Conservation (phyloP, 2,888 invertebrate genomes). For the Lamellibrachia columna region DNA sequence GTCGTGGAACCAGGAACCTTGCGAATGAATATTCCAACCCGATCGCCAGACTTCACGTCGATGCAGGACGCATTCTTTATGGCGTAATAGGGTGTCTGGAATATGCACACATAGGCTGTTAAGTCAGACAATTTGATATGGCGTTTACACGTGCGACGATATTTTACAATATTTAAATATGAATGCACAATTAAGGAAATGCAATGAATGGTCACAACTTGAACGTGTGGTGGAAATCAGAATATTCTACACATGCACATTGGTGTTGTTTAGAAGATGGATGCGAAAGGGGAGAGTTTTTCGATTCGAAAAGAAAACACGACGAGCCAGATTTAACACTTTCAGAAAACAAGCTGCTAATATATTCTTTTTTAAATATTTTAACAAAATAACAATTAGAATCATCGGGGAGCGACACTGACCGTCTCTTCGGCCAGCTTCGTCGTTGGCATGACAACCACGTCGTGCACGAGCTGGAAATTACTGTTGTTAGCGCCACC, state of each 20-base stretch:
- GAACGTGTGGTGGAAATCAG: no score
- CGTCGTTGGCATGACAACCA: neutral
- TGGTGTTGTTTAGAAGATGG: neutral
- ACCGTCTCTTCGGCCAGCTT: neutral
- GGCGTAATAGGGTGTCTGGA: neutral
- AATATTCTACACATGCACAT: no score
- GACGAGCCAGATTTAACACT: no score
- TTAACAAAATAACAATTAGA: neutral
- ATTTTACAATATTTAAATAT: no score
- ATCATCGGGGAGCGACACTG: neutral
- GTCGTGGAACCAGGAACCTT: neutral
- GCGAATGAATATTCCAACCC: constrained; percentile 3
- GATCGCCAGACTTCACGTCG: neutral
- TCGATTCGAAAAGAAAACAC: no score
- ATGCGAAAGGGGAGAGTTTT: neutral
- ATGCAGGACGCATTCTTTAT: neutral
- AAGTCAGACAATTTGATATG: no score
- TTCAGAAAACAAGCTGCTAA: no score
- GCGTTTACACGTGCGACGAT: no score
- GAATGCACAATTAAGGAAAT: no score
- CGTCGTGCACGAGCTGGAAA: neutral
- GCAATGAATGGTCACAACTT: no score
- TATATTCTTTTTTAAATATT: neutral
- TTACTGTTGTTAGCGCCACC: neutral
- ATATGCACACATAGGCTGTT: neutral